phyloP scores from a whole-genome alignment of 2,888 invertebrate species.

The Lysandra coridon region DNA sequence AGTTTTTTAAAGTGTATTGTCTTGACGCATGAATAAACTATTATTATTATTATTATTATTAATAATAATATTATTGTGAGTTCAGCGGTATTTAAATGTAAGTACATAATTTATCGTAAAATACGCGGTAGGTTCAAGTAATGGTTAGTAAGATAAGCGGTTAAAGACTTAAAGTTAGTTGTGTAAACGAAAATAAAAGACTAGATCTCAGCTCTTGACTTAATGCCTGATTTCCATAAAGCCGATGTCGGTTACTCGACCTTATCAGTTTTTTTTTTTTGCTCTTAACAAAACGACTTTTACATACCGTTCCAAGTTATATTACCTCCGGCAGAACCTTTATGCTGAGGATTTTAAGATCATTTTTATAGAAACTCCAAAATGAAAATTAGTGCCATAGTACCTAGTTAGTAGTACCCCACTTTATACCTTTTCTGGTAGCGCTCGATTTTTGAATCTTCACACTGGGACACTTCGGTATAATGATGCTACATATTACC shows the following conservation, averaged over 20 bases:
- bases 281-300: background rate
- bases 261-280: background rate
- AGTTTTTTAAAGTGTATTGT: no score
- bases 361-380: background rate
- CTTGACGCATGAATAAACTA: no score
- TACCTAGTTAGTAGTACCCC: no score
- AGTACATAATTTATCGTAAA: background rate
- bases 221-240: conserved; percentile 15
- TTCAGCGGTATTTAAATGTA: no score
- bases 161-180: background rate
- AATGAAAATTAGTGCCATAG: no score
- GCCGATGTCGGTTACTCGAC: conserved; percentile 13
- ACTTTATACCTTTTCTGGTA: no score
- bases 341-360: background rate
- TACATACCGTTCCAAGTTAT: background rate
- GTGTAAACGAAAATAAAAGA: background rate
- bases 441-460: no score
- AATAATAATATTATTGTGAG: no score
- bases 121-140: background rate
- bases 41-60: no score
- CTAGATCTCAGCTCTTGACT: background rate
- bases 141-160: background rate
- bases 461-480: no score
- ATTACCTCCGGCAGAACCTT: background rate
- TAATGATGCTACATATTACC: no score